phyloP scores from a whole-genome alignment of 2,113 vertebrate species.

The Tragelaphus imberbis region DNA sequence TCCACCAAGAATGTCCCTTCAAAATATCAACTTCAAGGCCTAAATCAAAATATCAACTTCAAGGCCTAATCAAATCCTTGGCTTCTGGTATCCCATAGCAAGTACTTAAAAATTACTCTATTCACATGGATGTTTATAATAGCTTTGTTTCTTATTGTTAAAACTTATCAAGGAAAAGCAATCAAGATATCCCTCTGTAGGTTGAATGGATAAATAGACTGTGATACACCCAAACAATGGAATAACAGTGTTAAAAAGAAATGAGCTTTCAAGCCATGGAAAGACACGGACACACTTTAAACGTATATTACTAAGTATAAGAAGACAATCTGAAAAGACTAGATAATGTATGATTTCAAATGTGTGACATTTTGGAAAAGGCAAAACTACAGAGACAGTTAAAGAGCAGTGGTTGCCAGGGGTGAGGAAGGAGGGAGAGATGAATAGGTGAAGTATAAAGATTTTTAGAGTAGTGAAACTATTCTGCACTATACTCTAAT shows the following conservation, averaged over 20 bases:
- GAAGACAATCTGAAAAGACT: neutral
- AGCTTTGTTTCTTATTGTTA: neutral
- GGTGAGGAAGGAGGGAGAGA: neutral
- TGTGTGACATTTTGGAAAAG: neutral
- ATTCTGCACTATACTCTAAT: neutral
- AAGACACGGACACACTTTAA: neutral
- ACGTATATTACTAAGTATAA: neutral
- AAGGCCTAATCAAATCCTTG: neutral
- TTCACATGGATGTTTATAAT: neutral
- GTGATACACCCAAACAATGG: neutral
- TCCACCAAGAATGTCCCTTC: neutral
- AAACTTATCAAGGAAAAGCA: neutral
- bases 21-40: neutral
- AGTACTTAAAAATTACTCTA: neutral
- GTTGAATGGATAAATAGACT: neutral
- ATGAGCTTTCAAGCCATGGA: neutral
- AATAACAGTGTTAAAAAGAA: neutral
- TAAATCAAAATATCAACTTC: neutral
- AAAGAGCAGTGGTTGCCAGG: neutral
- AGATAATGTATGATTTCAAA: neutral
- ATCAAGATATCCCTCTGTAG: neutral
- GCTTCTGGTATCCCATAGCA: neutral
- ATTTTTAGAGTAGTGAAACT: neutral
- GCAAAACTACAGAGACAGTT: neutral
- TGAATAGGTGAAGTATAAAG: neutral